Evolutionary conservation across 2,888 invertebrate species (phyloP).

Genomic region (Drosophila ezoana): DNA sequence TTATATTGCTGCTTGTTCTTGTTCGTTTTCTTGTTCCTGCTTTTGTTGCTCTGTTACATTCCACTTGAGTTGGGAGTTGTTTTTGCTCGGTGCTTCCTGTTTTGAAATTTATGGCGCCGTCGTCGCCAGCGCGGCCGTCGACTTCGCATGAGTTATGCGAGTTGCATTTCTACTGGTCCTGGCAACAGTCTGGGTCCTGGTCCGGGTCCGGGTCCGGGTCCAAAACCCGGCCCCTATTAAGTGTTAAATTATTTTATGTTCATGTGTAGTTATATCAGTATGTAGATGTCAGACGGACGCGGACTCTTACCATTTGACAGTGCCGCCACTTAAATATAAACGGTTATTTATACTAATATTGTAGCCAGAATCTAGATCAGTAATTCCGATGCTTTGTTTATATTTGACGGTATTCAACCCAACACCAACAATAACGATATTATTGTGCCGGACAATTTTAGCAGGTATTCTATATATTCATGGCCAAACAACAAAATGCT

Average conservation of each 20-base stretch:
- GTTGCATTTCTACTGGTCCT: slow-evolving; percentile 60
- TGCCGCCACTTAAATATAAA: slow-evolving; percentile 61
- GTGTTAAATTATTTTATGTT: slow-evolving; percentile 76
- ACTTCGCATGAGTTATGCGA: slow-evolving; percentile 76
- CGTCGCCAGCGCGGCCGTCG: slow-evolving; percentile 58
- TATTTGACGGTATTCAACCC: slow-evolving; percentile 6
- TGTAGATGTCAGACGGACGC: slow-evolving; percentile 15
- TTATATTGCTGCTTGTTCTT: slow-evolving; percentile 8
- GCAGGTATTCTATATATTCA: not conserved
- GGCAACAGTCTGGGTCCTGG: slow-evolving; percentile 15
- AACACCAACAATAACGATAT: not conserved
- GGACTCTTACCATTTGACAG: slow-evolving; percentile 22
- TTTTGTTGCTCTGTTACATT: slow-evolving; percentile 43
- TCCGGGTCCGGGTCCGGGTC: slow-evolving; percentile 4
- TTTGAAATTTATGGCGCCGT: slow-evolving; percentile 81
- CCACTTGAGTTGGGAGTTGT: slow-evolving; percentile 61
- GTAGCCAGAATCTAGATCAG: not conserved
- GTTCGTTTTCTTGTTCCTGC: slow-evolving; percentile 11
- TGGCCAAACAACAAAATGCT: not conserved
- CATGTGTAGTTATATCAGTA: slow-evolving; percentile 36
- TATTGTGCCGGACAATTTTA: not conserved
- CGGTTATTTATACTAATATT: slow-evolving; percentile 40
- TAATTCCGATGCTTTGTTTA: not conserved
- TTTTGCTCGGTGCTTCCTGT: slow-evolving; percentile 68
- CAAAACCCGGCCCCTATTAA: slow-evolving; percentile 56